These are phyloP conservation scores for Abscondita cerata DNA, from an alignment of 2,888 invertebrate genomes.

Conservation along the genomic window DNA sequence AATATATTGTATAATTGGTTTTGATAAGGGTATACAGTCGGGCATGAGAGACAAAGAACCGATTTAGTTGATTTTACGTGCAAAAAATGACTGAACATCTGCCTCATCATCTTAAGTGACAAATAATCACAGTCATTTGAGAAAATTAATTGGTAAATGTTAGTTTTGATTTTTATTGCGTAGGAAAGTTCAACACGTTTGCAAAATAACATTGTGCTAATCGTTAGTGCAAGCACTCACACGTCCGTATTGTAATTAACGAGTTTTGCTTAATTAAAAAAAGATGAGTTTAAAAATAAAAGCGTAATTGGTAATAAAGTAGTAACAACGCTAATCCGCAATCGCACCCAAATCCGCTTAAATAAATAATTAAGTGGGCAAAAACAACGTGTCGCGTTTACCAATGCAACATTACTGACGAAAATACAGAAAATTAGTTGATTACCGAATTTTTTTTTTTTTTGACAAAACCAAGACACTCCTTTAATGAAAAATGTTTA, in stretches of 20 bases:
- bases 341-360: slow-evolving; percentile 15
- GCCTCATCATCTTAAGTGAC: slow-evolving; percentile 59
- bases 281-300: slow-evolving; percentile 3
- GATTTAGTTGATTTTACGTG: slow-evolving; percentile 26
- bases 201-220: slow-evolving; percentile 27
- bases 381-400: slow-evolving; percentile 12
- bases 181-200: slow-evolving; percentile 29
- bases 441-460: not conserved
- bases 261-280: slow-evolving; percentile 25
- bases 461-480: slow-evolving; percentile 33
- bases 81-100: slow-evolving; percentile 42
- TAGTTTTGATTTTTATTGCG: slow-evolving; percentile 55
- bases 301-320: slow-evolving; percentile 20
- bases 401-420: slow-evolving; percentile 15
- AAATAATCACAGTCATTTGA: slow-evolving; percentile 58
- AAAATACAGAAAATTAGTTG: slow-evolving; percentile 5
- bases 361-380: slow-evolving; percentile 9
- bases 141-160: slow-evolving; percentile 59
- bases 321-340: slow-evolving; percentile 10
- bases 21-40: slow-evolving; percentile 57
- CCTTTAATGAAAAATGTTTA: slow-evolving; percentile 40
- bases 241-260: slow-evolving; percentile 26
- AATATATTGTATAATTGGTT: slow-evolving; percentile 60
- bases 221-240: slow-evolving; percentile 10
- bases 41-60: slow-evolving; percentile 35